Conservation (phyloP, 2,113 vertebrate genomes). For the Notothenia rossii region DNA sequence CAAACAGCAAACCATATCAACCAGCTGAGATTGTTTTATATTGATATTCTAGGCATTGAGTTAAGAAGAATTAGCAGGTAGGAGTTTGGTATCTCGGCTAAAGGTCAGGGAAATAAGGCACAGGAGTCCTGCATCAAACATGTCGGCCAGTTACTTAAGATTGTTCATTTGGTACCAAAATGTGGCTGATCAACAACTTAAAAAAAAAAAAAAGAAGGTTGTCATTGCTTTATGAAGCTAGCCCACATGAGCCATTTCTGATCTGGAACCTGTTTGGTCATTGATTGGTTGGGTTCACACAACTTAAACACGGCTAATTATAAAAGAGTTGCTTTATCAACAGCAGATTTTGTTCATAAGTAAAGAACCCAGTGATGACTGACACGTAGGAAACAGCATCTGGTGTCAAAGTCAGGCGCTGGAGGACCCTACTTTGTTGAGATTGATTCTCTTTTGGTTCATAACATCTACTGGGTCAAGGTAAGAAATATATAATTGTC, state of each 20-base stretch:
- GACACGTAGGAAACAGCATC: too few relatives aligned
- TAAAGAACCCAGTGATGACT: neutral
- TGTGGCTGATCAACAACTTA: neutral
- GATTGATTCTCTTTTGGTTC: too few relatives aligned
- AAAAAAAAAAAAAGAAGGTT: neutral
- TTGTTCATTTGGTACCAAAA: neutral
- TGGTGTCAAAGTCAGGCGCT: neutral
- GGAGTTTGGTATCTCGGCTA: neutral
- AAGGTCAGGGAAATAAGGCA: constrained; percentile 21
- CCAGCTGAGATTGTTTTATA: constrained; percentile 27
- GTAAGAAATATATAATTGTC: too few relatives aligned
- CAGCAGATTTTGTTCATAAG: neutral
- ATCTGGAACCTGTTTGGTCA: neutral
- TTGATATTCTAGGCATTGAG: constrained; percentile 26
- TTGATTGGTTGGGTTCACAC: neutral
- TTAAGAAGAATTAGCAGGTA: constrained; percentile 12
- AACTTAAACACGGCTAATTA: neutral
- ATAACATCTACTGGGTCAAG: too few relatives aligned
- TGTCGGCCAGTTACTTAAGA: neutral
- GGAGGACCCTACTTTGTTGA: too few relatives aligned
- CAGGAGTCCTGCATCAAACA: neutral
- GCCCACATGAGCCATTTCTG: too few relatives aligned
- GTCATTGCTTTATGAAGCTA: too few relatives aligned
- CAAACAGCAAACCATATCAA: neutral
- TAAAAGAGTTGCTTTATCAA: too few relatives aligned